Evolutionary conservation across 2,113 vertebrate genomes (phyloP).

Genomic region (Cryptomyrus ogoouensis): DNA sequence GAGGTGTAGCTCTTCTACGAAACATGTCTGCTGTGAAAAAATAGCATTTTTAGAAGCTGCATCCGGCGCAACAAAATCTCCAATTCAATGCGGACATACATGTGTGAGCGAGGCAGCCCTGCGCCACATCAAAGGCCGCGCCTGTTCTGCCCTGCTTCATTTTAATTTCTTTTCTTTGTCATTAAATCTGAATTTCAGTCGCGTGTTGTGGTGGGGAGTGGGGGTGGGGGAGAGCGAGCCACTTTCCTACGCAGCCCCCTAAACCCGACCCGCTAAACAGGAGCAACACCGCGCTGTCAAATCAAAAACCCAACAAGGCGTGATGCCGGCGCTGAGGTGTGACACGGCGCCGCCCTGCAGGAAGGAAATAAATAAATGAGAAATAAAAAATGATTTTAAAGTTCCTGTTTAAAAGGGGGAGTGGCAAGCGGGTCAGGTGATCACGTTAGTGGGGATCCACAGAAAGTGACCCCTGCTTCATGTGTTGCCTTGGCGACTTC

Average conservation of each 20-base stretch:
- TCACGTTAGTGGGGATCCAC: neutral
- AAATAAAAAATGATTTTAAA: neutral
- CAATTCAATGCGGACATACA: neutral
- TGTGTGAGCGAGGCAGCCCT: neutral
- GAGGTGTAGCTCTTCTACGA: too few relatives aligned
- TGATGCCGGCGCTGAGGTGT: neutral
- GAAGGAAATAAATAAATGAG: neutral
- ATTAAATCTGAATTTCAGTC: neutral
- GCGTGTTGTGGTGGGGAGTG: neutral
- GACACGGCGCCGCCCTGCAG: neutral
- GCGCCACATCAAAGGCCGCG: neutral
- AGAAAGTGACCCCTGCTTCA: neutral
- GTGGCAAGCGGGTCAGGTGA: neutral
- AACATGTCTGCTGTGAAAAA: neutral
- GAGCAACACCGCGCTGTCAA: neutral
- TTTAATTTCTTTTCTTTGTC: constrained; percentile 1
- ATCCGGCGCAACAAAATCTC: neutral
- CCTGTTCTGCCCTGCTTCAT: neutral
- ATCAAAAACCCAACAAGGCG: neutral
- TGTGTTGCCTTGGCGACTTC: neutral
- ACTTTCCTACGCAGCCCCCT: neutral
- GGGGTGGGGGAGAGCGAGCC: neutral
- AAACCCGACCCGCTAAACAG: neutral
- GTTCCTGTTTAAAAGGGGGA: neutral
- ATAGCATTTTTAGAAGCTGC: neutral